These are phyloP conservation scores for Nymphalis polychloros DNA, from an alignment of 2,888 invertebrate genomes.

Conservation along the genomic window DNA sequence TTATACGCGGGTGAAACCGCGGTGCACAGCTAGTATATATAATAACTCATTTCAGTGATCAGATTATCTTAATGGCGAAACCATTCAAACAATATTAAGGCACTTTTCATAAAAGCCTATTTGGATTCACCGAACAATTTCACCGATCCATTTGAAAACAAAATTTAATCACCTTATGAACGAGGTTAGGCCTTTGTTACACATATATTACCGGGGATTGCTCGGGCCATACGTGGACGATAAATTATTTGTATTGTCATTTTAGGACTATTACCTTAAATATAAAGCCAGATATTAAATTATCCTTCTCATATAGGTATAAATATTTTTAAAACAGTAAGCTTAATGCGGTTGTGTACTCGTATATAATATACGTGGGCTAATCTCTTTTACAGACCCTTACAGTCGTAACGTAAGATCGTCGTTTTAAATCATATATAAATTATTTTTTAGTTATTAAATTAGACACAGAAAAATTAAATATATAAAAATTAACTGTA, in stretches of 20 bases:
- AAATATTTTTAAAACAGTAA: too few relatives aligned
- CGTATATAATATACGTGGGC: too few relatives aligned
- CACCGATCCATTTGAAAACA: slow-evolving; percentile 5
- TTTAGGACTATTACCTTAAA: slow-evolving; percentile 30
- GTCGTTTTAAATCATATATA: too few relatives aligned
- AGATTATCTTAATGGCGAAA: neutral
- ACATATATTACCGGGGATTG: slow-evolving; percentile 28
- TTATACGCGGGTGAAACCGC: too few relatives aligned
- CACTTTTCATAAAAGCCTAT: slow-evolving; percentile 5
- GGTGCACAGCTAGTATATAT: too few relatives aligned
- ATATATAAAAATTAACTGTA: too few relatives aligned
- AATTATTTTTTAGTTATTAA: too few relatives aligned
- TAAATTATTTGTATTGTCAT: slow-evolving; percentile 33
- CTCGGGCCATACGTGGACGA: slow-evolving; percentile 28
- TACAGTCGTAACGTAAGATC: too few relatives aligned
- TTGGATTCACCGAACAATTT: neutral
- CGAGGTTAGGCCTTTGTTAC: slow-evolving; percentile 26
- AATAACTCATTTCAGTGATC: neutral
- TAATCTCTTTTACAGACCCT: too few relatives aligned
- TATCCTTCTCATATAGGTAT: neutral
- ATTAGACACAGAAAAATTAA: too few relatives aligned
- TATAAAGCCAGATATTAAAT: neutral
- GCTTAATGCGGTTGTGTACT: too few relatives aligned
- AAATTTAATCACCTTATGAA: slow-evolving; percentile 27
- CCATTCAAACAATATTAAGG: slow-evolving; percentile 3